Evolutionary conservation across 2,797 vertebrate genomes (phyloP).

Genomic region (Lophotriccus pileatus): DNA sequence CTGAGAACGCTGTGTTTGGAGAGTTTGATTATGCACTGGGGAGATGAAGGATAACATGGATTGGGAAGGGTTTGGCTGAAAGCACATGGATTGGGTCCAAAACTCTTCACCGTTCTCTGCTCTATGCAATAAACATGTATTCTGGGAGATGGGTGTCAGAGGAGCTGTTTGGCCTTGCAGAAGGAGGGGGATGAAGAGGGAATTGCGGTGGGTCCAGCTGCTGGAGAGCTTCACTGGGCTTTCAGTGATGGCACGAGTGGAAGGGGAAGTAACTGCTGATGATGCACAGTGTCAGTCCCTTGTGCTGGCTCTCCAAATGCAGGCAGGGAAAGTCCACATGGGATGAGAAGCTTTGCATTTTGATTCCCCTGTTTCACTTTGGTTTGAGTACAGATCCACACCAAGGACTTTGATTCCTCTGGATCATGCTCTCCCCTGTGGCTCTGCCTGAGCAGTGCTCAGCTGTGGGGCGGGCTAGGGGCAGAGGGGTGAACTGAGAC

Average conservation of each 20-base stretch:
- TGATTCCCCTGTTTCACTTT: background rate
- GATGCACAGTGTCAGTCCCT: background rate
- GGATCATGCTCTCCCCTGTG: background rate
- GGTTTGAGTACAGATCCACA: background rate
- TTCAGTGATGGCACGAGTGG: background rate
- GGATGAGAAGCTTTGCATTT: background rate
- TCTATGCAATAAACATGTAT: background rate
- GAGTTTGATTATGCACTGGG: constrained; percentile 11
- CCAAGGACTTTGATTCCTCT: background rate
- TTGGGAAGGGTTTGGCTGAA: background rate
- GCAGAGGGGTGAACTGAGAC: background rate
- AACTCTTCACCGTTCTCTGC: background rate
- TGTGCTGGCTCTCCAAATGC: rapidly evolving
- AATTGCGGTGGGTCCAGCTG: background rate
- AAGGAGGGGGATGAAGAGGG: background rate
- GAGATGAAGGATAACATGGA: constrained; percentile 1
- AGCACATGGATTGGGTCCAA: constrained; percentile 4
- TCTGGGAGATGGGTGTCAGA: background rate
- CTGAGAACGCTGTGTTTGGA: background rate
- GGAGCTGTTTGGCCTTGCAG: background rate
- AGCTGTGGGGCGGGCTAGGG: background rate
- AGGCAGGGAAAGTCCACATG: background rate
- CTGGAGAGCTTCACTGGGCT: background rate
- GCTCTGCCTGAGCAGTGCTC: background rate
- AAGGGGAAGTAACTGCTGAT: background rate